Conservation (phyloP, 2,888 invertebrate genomes). For the Aphodius sticticus region DNA sequence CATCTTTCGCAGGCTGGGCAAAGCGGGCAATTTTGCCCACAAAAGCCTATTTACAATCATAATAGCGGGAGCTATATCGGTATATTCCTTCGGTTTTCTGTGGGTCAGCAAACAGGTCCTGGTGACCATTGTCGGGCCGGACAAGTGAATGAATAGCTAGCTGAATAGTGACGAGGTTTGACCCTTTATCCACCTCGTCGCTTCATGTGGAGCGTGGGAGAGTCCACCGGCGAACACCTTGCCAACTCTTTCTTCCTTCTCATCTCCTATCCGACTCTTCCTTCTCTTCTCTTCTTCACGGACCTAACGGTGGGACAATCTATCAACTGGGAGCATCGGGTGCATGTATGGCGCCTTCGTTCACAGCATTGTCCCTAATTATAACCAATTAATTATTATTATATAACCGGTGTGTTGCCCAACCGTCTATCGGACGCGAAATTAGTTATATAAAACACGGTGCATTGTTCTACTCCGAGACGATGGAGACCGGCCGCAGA, state of each 20-base stretch:
- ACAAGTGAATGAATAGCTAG: constrained; percentile 43
- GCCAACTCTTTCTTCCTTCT: constrained; percentile 41
- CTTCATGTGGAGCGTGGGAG: constrained; percentile 64
- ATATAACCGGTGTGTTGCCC: constrained; percentile 5
- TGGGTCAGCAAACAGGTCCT: constrained; percentile 42
- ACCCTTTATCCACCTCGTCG: constrained; percentile 50
- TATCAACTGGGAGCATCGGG: neutral
- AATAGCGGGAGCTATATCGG: constrained; percentile 38
- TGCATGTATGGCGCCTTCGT: neutral
- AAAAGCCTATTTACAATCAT: constrained; percentile 43
- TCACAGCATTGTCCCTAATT: constrained; percentile 16
- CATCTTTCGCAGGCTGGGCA: neutral
- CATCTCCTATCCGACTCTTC: neutral
- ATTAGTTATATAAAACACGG: neutral
- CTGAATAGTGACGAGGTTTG: constrained; percentile 42
- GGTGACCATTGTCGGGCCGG: constrained; percentile 47
- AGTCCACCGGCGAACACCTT: constrained; percentile 59
- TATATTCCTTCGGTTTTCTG: constrained; percentile 37
- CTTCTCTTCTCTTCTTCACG: neutral
- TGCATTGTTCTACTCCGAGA: constrained; percentile 6
- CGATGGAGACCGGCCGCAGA: constrained; percentile 22
- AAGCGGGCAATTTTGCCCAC: constrained; percentile 15
- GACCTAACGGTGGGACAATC: constrained; percentile 15
- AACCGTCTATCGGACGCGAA: neutral
- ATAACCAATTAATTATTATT: constrained; percentile 11